Base-by-base conservation (phyloP, 2,888 invertebrate genomes). In the Protonemura montana region DNA sequence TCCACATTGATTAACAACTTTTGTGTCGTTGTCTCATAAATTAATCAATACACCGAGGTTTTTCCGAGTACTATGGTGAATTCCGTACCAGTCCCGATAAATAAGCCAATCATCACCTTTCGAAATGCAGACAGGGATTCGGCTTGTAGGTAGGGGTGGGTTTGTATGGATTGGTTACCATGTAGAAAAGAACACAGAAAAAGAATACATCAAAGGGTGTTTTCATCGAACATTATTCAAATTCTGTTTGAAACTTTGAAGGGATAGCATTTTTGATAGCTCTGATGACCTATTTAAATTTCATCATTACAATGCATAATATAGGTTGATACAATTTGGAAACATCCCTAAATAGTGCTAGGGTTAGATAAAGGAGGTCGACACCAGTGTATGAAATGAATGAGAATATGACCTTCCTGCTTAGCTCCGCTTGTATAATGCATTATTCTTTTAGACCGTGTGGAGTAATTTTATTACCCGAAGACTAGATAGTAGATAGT, bases 81-180 rank as follows among this genome's bases (percentile, higher is more conserved):
- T 59, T 59, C 59, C 59, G 59, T 59, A 59, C 59, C 59, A 59
- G 59, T 13, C 59, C 59, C 59, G 59, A 59, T 59, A 21, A 21
- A 21, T 59, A 59, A 59, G 59, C 59, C 59, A 59, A 59, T 59
- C 59, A 59, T 59, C 59, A 59, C 59, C 59, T 59, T n/a, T 59
- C 16, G 59, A 21, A 59, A 59, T 59, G 16, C 16, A 59, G 35
- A 10, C 35, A 35, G 35, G 35, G 35, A 35, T 35, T 35, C 35
- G 35, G n/a, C n/a, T n/a, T n/a, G n/a, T n/a, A 41, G 59, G 59
- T 21, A 59, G 59, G 59, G 59, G 59, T 59, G 59, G 59, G 59
- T 59, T 16, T 10, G 59, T 59, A 59, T 59, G 59, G 59, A 59
- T 59, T 59, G 59, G 59, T 59, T 59, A 59, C 59, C 59, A 59